phyloP scores from a whole-genome alignment of 2,888 invertebrate species.

The Tetramorium bicarinatum region DNA sequence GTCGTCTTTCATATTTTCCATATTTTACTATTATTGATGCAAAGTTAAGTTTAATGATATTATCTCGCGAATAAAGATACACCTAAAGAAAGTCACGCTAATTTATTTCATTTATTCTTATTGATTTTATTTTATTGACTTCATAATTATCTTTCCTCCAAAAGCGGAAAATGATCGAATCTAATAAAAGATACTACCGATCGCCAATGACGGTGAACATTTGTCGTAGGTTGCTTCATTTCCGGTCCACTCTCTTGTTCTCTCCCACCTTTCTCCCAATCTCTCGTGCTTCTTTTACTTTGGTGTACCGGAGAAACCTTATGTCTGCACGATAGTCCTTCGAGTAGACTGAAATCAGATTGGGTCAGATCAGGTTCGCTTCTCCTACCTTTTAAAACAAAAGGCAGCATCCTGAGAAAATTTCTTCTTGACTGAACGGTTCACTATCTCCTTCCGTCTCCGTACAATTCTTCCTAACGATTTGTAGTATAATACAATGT shows the following conservation, averaged over 20 bases:
- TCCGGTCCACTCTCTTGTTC: slow-evolving; percentile 38
- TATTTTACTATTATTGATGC: not conserved
- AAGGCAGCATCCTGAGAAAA: slow-evolving; percentile 63
- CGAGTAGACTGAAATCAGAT: slow-evolving; percentile 61
- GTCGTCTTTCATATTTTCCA: not conserved
- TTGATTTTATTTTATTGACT: slow-evolving; percentile 1
- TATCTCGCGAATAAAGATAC: not conserved
- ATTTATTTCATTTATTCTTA: slow-evolving; percentile 18
- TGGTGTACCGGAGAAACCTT: slow-evolving; percentile 30
- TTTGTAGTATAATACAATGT: slow-evolving; percentile 19
- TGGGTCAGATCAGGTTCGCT: slow-evolving; percentile 60
- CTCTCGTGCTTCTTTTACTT: slow-evolving; percentile 21
- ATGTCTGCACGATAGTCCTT: slow-evolving; percentile 44
- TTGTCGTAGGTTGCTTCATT: slow-evolving; percentile 72
- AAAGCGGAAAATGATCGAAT: slow-evolving; percentile 61
- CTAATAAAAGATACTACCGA: slow-evolving; percentile 65
- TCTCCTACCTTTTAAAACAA: slow-evolving; percentile 62
- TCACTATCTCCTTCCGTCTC: slow-evolving; percentile 25
- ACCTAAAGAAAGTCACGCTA: not conserved
- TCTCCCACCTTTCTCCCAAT: slow-evolving; percentile 20
- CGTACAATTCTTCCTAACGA: slow-evolving; percentile 23
- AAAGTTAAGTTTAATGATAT: not conserved
- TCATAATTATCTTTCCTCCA: slow-evolving; percentile 10
- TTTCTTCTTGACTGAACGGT: slow-evolving; percentile 39
- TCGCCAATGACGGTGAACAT: slow-evolving; percentile 64